Evolutionary conservation across 2,888 invertebrate species (phyloP), one percentile per base, ranked within the genome.

Genomic region (Calliphora vomitoria): DNA sequence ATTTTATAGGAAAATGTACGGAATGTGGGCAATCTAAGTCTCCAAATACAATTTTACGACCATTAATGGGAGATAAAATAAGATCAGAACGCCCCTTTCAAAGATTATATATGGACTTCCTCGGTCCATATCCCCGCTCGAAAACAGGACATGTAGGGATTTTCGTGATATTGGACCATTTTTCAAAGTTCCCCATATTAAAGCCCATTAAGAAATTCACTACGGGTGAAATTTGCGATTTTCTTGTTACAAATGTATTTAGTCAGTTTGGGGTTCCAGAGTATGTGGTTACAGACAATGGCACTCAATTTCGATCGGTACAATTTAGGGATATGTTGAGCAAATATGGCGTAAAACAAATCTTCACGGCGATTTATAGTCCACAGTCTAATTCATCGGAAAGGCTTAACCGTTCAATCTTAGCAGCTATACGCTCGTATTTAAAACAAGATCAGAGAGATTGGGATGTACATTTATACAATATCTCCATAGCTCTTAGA

Each of bases 161-260:
- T 44, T 85, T 87, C n/a, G 85, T 88, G 13, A 71, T 82, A 0
- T 35, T 88, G 3, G 86, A 86, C n/a, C 84, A 88, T 58, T 79
- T 86, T 25, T 69, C 84, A 0, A 88, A 88, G 38, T 88, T 74
- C 20, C 82, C 58, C 25, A 76, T 66, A 62, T 44, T 84, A 55
- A 80, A 79, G 66, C 74, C 50, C 11, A 47, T 62, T 38, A 25
- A 20, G 31, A 79, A 35, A 76, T 87, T 69, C 69, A 38, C 69
- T 15, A 10, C 69, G 3, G 38, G 35, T 15, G 20, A 35, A 3
- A 53, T 78, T 31, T 44, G 58, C 6, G 69, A 80, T 11, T 74
- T 53, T 55, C 62, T 85, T 25, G 55, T 82, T 41, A 66, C 8
- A 66, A 60, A 72, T 82, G n/a, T n/a, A n/a, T n/a, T n/a, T n/a